Evolutionary conservation across 1,140 invertebrate genomes (phyloP).

Genomic region (Leptoteleia sp.): DNA sequence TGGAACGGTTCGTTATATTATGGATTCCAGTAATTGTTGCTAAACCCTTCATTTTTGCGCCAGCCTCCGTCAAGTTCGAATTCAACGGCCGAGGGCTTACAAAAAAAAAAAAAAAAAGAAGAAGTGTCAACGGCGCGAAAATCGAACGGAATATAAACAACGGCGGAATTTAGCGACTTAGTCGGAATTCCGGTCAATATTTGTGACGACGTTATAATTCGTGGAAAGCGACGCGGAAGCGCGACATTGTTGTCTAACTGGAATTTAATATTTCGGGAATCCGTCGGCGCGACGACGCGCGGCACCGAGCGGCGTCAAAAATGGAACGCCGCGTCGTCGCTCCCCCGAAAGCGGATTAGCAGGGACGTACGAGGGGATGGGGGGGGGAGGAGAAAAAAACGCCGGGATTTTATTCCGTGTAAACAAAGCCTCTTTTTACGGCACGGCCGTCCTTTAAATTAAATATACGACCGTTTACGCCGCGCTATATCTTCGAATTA

Average conservation of each 20-base stretch:
- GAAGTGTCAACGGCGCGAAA: too few relatives aligned
- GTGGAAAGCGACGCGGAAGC: constrained; percentile 17
- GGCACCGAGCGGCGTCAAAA: constrained; percentile 6
- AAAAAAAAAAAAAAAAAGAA: too few relatives aligned
- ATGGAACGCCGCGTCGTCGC: not conserved
- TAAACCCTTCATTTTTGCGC: too few relatives aligned
- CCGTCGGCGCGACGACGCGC: not conserved
- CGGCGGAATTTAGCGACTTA: not conserved
- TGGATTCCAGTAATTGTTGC: too few relatives aligned
- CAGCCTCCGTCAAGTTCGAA: too few relatives aligned
- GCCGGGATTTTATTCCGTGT: not conserved
- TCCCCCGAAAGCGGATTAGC: constrained; percentile 2
- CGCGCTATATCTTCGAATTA: constrained; percentile 3
- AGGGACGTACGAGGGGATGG: too few relatives aligned
- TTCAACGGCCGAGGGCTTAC: too few relatives aligned
- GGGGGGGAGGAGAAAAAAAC: too few relatives aligned
- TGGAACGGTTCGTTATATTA: too few relatives aligned
- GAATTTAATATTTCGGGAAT: constrained; percentile 42
- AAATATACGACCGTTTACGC: not conserved
- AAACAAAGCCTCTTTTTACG: constrained; percentile 8
- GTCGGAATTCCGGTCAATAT: not conserved
- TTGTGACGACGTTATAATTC: constrained; percentile 17
- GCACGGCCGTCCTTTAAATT: not conserved
- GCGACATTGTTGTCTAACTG: constrained; percentile 28
- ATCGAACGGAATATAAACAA: not conserved